Evolutionary conservation across 2,113 vertebrate genomes (phyloP).

Genomic region (Tragelaphus strepsiceros): DNA sequence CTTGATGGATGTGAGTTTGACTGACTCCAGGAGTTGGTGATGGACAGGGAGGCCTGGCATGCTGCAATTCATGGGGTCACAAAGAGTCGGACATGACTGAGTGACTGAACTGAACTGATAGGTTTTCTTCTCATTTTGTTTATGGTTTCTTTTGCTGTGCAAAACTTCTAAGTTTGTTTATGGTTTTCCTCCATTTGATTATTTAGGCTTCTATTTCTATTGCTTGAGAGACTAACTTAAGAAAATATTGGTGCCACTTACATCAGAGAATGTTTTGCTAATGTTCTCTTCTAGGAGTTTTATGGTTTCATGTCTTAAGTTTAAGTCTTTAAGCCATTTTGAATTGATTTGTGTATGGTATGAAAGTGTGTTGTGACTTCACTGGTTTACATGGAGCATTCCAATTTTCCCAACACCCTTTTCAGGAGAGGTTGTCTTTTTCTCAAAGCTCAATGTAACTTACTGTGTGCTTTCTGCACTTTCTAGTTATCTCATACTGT

Average conservation of each 20-base stretch:
- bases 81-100: too few species aligned
- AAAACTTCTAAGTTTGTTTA: neutral
- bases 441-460: neutral
- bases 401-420: neutral
- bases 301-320: neutral
- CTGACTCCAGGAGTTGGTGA: too few species aligned
- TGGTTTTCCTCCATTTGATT: neutral
- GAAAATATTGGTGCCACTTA: neutral
- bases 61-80: too few species aligned
- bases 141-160: neutral
- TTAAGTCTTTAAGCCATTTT: neutral
- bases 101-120: too few species aligned
- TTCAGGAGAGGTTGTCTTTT: neutral
- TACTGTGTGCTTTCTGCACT: neutral
- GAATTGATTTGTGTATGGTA: neutral
- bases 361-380: neutral
- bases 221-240: neutral
- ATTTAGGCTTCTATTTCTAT: neutral
- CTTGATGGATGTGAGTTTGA: too few species aligned
- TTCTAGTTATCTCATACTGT: neutral
- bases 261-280: neutral
- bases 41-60: too few species aligned
- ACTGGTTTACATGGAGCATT: neutral
- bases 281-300: neutral
- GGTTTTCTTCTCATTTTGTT: neutral